Conservation (phyloP, 2,888 invertebrate genomes). For the Embidobia sp. region DNA sequence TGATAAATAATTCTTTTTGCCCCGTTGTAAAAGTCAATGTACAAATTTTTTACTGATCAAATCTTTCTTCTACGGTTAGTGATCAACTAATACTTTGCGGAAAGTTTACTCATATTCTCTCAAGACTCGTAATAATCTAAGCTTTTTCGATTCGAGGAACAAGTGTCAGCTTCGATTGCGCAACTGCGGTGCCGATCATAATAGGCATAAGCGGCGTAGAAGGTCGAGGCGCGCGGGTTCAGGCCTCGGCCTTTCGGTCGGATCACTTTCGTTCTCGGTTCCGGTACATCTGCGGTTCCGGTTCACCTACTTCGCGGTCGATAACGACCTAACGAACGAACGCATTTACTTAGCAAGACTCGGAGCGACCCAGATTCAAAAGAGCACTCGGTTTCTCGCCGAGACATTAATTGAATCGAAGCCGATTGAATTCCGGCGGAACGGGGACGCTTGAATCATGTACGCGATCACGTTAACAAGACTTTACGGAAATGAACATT, state of each 20-base stretch:
- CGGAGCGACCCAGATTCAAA: conserved; percentile 46
- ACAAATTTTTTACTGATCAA: no score
- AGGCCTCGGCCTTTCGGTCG: conserved; percentile 47
- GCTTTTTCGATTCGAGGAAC: no score
- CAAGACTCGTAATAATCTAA: no score
- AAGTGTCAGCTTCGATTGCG: conserved; percentile 24
- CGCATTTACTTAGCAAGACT: conserved; percentile 35
- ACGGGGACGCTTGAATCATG: conserved; percentile 61
- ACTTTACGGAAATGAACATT: conserved; percentile 42
- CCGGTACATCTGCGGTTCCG: conserved; percentile 72
- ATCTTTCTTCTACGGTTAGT: no score
- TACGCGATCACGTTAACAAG: conserved; percentile 41
- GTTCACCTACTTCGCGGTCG: conserved; percentile 69
- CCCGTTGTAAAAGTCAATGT: no score
- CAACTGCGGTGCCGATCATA: conserved; percentile 10
- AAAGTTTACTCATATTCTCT: no score
- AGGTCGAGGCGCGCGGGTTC: conserved; percentile 42
- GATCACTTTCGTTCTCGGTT: conserved; percentile 77
- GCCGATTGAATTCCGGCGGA: conserved; percentile 61
- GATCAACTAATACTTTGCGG: no score
- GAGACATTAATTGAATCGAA: conserved; percentile 66
- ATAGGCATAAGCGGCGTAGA: conserved; percentile 32
- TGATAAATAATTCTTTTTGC: no score
- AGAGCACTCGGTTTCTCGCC: conserved; percentile 51
- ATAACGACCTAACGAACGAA: conserved; percentile 40